Base-by-base conservation (phyloP, 2,888 invertebrate species). In the Dinocampus coccinellae region DNA sequence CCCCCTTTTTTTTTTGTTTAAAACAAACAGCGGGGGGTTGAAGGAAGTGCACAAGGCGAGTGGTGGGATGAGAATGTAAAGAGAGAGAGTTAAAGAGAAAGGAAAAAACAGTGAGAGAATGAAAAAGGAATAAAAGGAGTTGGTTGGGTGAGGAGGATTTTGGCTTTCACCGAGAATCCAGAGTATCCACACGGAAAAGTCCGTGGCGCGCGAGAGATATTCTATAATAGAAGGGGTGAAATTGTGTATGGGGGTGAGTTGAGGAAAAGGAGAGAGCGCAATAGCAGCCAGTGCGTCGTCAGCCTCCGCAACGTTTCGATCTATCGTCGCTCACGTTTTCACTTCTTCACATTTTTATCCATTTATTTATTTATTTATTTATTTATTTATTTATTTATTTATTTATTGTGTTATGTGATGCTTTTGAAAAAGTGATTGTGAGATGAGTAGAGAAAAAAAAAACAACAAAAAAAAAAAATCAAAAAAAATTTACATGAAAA, bases 231-330 rank as follows among this genome's bases (percentile, higher is more conserved):
- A 16, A 9, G 72, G 72, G 72, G 67, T 71, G 65, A 66, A 72
- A n/a, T n/a, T 73, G 70, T 55, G 55, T 57, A 76, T 73, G 73
- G 75, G 74, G 73, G 75, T 75, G 74, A 77, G 57, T 57, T 72
- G n/a, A n/a, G 53, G 71, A 64, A n/a, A 16, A 52, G 71, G 66
- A 72, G 73, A 72, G 69, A 71, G 76, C 71, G 79, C 75, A 75
- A 76, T 76, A 73, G 76, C 79, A 82, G 82, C 81, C 85, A 86
- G 86, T 86, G 84, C 84, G 85, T 83, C 84, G 83, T 83, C 85
- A 85, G 84, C 84, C 84, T 82, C 82, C 84, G 84, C 79, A 83
- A 81, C 82, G 85, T 82, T 81, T 81, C 81, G 83, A 83, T 83
- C 75, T 72, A 70, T 64, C 52, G 73, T 70, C 66, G 75, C 72